Conservation (phyloP, 2,797 vertebrate species). For the Uromys caudimaculatus region DNA sequence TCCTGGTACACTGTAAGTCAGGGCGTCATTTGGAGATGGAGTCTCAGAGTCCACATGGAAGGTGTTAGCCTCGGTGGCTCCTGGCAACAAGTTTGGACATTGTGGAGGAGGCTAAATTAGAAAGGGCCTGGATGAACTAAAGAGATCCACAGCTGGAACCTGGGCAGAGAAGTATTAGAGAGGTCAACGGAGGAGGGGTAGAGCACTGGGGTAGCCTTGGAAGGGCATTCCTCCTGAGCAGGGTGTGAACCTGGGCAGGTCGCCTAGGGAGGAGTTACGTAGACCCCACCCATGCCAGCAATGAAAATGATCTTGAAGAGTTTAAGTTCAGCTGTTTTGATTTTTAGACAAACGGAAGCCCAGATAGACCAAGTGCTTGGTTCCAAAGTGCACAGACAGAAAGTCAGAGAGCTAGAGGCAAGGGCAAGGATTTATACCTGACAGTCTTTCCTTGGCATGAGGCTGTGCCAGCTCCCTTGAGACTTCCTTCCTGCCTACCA, state of each 20-base stretch:
- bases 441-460: neutral
- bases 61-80: neutral
- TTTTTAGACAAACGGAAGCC: neutral
- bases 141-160: neutral
- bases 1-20: neutral
- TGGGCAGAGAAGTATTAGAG: neutral
- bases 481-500: neutral
- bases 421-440: neutral
- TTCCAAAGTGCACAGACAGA: neutral
- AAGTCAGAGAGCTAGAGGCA: neutral
- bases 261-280: too few species aligned
- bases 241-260: neutral
- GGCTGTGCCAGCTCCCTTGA: neutral
- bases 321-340: neutral
- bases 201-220: neutral
- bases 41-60: neutral
- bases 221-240: neutral
- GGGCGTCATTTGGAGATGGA: constrained; percentile 17
- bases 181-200: neutral
- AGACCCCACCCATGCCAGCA: neutral
- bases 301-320: neutral
- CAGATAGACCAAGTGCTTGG: fast-evolving
- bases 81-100: neutral
- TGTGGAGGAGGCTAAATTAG: neutral
- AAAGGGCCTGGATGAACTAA: neutral